Evolutionary conservation across 2,888 invertebrate species (phyloP), one percentile per base, ranked within the genome.

Genomic region (Brachyptera putata): DNA sequence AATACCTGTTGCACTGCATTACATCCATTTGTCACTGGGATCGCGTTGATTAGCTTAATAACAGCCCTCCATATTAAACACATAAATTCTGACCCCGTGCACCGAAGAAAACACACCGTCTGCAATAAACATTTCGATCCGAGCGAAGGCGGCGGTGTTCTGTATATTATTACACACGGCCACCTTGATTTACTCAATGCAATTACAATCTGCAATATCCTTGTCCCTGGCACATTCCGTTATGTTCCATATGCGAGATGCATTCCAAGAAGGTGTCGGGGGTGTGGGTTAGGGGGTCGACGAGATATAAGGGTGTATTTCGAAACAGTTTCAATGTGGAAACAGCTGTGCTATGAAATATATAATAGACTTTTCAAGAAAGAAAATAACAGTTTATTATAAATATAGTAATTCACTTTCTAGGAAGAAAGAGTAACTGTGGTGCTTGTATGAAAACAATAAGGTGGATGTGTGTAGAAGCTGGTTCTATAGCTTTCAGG

Each of bases 181-280:
- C 58, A 21, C 26, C 57, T 57, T 61, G 61, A 61, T 61, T 61
- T 61, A 61, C 50, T 26, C 21, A n/a, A 22, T 24, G 56, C 57
- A 61, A 61, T 61, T 61, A 61, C 61, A 57, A 26, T n/a, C 25
- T 21, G 30, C 39, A 43, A 43, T 43, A 16, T 11, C 30, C n/a
- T n/a, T n/a, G n/a, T n/a, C 30, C 30, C 30, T 11, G 30, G 30
- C 30, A 30, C n/a, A n/a, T 18, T 11, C 43, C 43, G 43, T 18
- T 16, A n/a, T 21, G 21, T n/a, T 9, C 7, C 39, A 7, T 9
- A 4, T 39, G 16, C 11, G 30, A 30, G 7, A 7, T 30, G 43
- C 43, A 43, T 43, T 43, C 43, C 43, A 18, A 43, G 43, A 14
- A 18, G 43, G 11, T 18, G n/a, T 11, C 21, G 43, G 21, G 37